Evolutionary conservation across 2,888 invertebrate species (phyloP), one percentile per base, ranked within the genome.

Genomic region (Stenoptilia bipunctidactyla): DNA sequence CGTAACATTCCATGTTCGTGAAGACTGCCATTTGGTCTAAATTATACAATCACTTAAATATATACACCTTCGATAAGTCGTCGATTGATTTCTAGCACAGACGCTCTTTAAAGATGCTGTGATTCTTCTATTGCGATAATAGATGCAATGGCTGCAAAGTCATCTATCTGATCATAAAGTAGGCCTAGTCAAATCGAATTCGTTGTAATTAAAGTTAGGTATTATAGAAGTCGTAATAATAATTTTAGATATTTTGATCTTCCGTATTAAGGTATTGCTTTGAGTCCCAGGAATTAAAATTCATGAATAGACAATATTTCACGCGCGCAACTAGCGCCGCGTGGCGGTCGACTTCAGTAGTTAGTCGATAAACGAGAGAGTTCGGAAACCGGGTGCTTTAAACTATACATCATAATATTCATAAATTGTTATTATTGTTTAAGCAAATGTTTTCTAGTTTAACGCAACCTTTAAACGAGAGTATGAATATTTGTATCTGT

Each of bases 1-100:
- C 82, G 77, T 76, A 20, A 82, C 82, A 83, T 83, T 83, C 83
- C 83, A 82, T 79, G 73, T 80, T 80, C 76, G 77, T 82, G 65
- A 83, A 83, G 83, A 83, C 83, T 83, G 83, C 80, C 76, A 77
- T 76, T 82, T 80, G 83, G 82, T 83, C 82, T 82, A 82, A 83
- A 83, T 83, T 83, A 77, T 83, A 82, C 74, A 82, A 76, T 72
- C 72, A 74, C 71, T 70, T 66, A 72, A 73, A 57, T 71, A 64
- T 62, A 72, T 72, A 66, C 70, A 76, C 68, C 67, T 74, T 76
- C 74, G 76, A 76, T 76, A 76, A 71, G 77, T 79, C 76, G 75
- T 71, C 70, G 73, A 74, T 77, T 79, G 62, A 73, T 80, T 82
- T 79, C 73, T n/a, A 72, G 75, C 74, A 71, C 76, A 75, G 69